phyloP scores from a whole-genome alignment of 2,113 vertebrate genomes.

The Buteo buteo region DNA sequence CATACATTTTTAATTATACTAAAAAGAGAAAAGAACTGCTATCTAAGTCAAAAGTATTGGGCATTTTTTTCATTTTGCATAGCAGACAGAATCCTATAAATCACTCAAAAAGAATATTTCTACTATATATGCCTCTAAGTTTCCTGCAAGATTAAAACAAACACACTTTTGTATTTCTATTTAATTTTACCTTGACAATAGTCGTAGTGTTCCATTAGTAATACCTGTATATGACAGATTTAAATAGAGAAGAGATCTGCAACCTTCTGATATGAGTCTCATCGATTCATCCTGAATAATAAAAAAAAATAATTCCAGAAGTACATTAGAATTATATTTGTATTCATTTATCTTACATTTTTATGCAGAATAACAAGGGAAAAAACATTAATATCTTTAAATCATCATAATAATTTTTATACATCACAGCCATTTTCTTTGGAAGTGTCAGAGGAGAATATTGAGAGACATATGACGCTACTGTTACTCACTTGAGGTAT shows the following conservation, averaged over 20 bases:
- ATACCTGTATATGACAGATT: constrained; percentile 79
- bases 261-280: constrained; percentile 74
- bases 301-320: constrained; percentile 11
- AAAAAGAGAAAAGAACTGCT: background rate
- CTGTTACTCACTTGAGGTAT: background rate
- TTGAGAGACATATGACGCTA: background rate
- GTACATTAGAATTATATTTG: background rate
- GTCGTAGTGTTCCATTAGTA: constrained; percentile 72
- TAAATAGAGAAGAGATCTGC: constrained; percentile 77
- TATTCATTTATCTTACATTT: background rate
- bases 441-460: background rate
- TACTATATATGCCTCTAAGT: background rate
- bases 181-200: constrained; percentile 75
- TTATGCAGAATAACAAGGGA: background rate
- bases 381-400: background rate
- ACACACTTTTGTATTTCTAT: background rate
- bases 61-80: background rate
- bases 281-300: constrained; percentile 77
- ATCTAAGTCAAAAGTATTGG: background rate
- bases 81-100: background rate
- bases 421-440: background rate
- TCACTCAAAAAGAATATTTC: background rate
- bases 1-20: background rate
- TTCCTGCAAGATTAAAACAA: background rate
- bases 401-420: background rate